phyloP scores from a whole-genome alignment of 2,113 vertebrate genomes.

The Columba livia region DNA sequence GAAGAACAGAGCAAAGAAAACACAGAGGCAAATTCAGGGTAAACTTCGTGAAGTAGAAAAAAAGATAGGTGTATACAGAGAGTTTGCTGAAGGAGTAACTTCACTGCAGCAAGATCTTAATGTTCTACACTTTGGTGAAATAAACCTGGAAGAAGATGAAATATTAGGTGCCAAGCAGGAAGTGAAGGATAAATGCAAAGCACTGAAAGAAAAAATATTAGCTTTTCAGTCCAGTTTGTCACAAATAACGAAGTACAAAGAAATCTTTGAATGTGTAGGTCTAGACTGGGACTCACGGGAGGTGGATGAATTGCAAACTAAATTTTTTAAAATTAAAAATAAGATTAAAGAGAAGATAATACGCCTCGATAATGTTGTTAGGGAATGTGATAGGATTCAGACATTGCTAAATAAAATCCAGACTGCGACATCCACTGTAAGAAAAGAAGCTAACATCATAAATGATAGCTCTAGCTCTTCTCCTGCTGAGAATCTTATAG shows the following conservation, averaged over 20 bases:
- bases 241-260: constrained; percentile 63
- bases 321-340: constrained; percentile 53
- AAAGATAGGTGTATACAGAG: constrained; percentile 60
- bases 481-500: constrained; percentile 62
- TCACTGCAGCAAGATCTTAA: constrained; percentile 75
- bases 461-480: constrained; percentile 49
- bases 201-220: constrained; percentile 37
- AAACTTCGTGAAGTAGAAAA: constrained; percentile 76
- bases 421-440: constrained; percentile 68
- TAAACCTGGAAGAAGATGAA: neutral
- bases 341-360: constrained; percentile 74
- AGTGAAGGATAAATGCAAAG: constrained; percentile 24
- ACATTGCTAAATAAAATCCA: constrained; percentile 74
- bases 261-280: constrained; percentile 61
- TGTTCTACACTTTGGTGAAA: constrained; percentile 49
- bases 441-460: constrained; percentile 65
- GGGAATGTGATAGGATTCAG: constrained; percentile 74
- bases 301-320: constrained; percentile 60
- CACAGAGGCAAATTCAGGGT: constrained; percentile 73
- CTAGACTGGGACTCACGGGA: constrained; percentile 68
- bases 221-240: constrained; percentile 51
- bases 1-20: constrained; percentile 75
- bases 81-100: constrained; percentile 68
- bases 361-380: constrained; percentile 57
- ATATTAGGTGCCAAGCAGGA: neutral